phyloP scores from a whole-genome alignment of 2,113 vertebrate species.

The Ochotona princeps region DNA sequence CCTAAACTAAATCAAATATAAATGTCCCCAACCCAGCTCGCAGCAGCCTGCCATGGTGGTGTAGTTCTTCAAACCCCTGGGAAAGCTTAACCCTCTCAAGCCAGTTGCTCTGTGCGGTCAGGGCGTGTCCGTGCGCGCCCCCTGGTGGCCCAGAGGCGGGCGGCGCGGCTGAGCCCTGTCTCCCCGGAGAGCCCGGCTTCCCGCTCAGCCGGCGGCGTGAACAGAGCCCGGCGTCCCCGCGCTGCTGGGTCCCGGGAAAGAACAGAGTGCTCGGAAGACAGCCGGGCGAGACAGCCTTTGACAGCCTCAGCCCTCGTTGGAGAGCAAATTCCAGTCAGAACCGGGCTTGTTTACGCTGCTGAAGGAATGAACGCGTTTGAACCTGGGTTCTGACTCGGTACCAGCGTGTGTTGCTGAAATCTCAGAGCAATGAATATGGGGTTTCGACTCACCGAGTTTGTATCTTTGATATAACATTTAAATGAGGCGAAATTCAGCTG shows the following conservation, averaged over 20 bases:
- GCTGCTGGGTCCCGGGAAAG: constrained; percentile 47
- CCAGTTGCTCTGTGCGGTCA: background rate
- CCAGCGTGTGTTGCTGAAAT: constrained; percentile 61
- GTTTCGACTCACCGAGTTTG: constrained; percentile 57
- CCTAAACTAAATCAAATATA: background rate
- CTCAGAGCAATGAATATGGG: constrained; percentile 74
- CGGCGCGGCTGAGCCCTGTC: background rate
- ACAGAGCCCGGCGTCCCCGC: background rate
- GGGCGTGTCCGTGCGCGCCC: background rate
- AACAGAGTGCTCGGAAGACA: constrained; percentile 70
- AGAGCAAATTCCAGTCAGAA: constrained; percentile 51
- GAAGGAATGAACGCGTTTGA: constrained; percentile 61
- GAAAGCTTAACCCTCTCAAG: background rate
- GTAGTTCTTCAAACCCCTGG: background rate
- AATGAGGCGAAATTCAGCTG: constrained; percentile 74
- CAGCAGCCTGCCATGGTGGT: too few species aligned
- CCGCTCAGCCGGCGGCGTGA: constrained; percentile 50
- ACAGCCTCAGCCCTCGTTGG: constrained; percentile 53
- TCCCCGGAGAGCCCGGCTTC: background rate
- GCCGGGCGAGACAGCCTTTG: constrained; percentile 62
- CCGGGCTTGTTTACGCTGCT: constrained; percentile 65
- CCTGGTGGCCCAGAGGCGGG: background rate
- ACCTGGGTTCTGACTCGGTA: constrained; percentile 60
- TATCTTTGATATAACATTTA: constrained; percentile 69
- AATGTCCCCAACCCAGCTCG: background rate